phyloP scores from a whole-genome alignment of 2,113 vertebrate species.

The Anthoscopus minutus region DNA sequence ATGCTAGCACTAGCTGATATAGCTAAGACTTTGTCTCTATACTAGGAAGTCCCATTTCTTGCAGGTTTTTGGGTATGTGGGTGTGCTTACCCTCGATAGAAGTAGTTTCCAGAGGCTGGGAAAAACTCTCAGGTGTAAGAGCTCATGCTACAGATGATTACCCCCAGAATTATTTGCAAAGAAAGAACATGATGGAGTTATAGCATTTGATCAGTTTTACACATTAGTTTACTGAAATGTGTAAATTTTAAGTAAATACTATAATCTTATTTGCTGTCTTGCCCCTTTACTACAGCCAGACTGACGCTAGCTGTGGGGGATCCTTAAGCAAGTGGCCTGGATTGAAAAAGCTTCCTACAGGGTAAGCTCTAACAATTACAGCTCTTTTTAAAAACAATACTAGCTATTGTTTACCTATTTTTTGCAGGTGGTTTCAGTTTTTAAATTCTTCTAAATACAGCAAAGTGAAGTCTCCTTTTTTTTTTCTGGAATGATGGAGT shows the following conservation, averaged over 20 bases:
- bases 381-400: not conserved
- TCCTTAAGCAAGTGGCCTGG: not conserved
- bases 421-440: not conserved
- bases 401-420: not conserved
- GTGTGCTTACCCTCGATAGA: not conserved
- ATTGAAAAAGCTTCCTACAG: not conserved
- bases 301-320: not conserved
- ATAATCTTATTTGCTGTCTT: not conserved
- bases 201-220: not conserved
- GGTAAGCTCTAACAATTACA: not conserved
- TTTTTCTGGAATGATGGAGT: not conserved
- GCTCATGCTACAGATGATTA: not conserved
- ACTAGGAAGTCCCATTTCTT: not conserved
- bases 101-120: not conserved
- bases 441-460: not conserved
- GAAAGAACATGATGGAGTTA: not conserved
- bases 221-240: not conserved
- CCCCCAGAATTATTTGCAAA: not conserved
- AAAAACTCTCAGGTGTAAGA: not conserved
- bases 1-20: not conserved
- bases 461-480: not conserved
- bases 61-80: not conserved
- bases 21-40: not conserved
- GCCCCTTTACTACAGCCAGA: not conserved
- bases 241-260: not conserved